Base-by-base conservation (phyloP, 2,113 vertebrate genomes). In the Indicator maculatus region DNA sequence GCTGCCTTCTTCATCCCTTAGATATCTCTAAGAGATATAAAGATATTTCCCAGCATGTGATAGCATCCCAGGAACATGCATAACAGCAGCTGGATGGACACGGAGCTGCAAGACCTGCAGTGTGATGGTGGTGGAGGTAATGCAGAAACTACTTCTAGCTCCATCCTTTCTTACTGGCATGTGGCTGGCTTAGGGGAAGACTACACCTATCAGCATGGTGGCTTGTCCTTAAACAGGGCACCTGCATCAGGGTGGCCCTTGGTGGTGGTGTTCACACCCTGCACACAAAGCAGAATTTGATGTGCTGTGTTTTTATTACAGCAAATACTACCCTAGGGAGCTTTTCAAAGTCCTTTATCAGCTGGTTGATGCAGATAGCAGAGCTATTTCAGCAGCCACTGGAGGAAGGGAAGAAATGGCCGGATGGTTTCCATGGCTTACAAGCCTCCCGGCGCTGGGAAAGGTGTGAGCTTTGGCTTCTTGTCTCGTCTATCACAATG, bases 141-240 rank as follows among this genome's bases (percentile, higher is more conserved):
- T 64, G 36, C 9, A 71, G 60, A 27, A 16, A 6, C n/a, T 50
- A 7, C 60, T 83, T 73, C 9, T 28, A 72, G 41, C 26, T 80
- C 26, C 19, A 50, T n/a, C 6, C 15, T 66, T 65, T 63, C 12
- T 5, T 14, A 4, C 1, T 41, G 45, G 6, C 9, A 21, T 30
- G 39, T 24, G 26, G 19, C 39, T 72, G 27, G 17, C 5, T 73
- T 50, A 39, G 5, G 12, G 39, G 14, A 18, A 73, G 47, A 21
- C 31, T 33, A 52, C 2, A 24, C 4, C 15, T 11, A 8, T 6
- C 1, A 1, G 20, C 53, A 47, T 0, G 0, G 38, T 26, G 1
- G 0, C 61, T 74, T 50, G 20, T 31, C 17, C 70, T 67, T 58
- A 59, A 19, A 24, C 0, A 1, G 9, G 31, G 8, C 21, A 65